phyloP scores from a whole-genome alignment of 2,888 invertebrate genomes.

The Eilema depressum region DNA sequence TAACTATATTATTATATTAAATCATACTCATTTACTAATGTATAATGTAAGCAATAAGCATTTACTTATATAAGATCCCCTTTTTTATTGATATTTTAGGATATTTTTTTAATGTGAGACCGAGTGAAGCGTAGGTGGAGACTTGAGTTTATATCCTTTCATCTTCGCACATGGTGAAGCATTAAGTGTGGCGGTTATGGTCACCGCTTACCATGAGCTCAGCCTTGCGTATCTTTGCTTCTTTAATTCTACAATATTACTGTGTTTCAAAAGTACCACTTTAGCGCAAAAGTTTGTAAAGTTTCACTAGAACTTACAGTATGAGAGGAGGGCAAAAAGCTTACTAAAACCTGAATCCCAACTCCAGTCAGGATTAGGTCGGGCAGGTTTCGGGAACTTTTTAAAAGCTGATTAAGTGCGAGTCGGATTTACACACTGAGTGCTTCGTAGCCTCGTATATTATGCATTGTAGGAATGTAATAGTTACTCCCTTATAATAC shows the following conservation, averaged over 20 bases:
- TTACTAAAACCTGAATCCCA: constrained; percentile 13
- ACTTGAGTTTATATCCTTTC: too few species aligned
- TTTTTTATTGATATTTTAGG: too few species aligned
- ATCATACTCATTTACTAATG: too few species aligned
- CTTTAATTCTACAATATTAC: background rate
- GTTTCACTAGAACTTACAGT: background rate
- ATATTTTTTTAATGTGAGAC: too few species aligned
- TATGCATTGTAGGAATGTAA: background rate
- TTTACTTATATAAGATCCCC: too few species aligned
- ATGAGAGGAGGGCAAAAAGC: constrained; percentile 11
- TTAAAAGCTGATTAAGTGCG: background rate
- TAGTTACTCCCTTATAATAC: background rate
- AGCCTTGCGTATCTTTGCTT: background rate
- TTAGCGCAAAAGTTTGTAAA: background rate
- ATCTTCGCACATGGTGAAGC: too few species aligned
- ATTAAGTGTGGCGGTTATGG: too few species aligned
- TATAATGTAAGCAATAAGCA: too few species aligned
- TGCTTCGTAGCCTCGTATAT: background rate
- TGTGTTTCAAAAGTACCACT: background rate
- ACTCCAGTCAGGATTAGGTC: constrained; percentile 31
- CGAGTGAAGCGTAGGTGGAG: too few species aligned
- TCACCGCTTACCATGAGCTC: too few species aligned
- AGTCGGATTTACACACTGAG: background rate
- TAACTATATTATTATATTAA: too few species aligned
- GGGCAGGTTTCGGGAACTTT: constrained; percentile 17